phyloP scores from a whole-genome alignment of 2,888 invertebrate species.

The Cerastis rubricosa region DNA sequence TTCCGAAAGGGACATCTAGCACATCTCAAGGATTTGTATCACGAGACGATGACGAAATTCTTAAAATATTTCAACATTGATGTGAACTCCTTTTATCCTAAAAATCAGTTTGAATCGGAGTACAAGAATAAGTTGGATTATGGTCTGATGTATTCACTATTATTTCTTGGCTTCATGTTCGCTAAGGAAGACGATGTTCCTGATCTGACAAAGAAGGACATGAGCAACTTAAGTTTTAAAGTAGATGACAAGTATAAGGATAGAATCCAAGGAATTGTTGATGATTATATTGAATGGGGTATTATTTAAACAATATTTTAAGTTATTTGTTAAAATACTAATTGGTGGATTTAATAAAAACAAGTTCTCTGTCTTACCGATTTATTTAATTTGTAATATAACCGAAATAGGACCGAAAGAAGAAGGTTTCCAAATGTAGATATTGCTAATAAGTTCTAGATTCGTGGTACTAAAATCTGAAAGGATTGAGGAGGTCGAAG shows the following conservation, averaged over 20 bases:
- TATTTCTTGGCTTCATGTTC: conserved; percentile 70
- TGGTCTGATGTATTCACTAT: conserved; percentile 70
- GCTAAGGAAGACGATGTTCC: conserved; percentile 69
- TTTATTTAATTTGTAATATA: not conserved
- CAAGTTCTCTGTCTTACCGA: not conserved
- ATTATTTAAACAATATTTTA: conserved; percentile 22
- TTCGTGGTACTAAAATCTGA: no score
- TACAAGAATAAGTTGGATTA: conserved; percentile 71
- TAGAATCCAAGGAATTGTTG: conserved; percentile 68
- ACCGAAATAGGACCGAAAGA: no score
- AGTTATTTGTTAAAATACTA: not conserved
- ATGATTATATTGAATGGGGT: conserved; percentile 65
- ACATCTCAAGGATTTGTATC: conserved; percentile 74
- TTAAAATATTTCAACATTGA: conserved; percentile 73
- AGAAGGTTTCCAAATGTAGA: not conserved
- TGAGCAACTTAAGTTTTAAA: conserved; percentile 51
- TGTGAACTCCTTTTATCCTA: conserved; percentile 70
- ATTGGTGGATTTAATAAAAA: conserved; percentile 22
- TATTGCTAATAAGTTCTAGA: no score
- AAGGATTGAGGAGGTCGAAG: no score
- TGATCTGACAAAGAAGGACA: conserved; percentile 60
- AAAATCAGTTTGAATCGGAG: conserved; percentile 70
- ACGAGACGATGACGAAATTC: conserved; percentile 68
- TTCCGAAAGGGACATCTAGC: conserved; percentile 73
- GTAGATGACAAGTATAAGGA: conserved; percentile 64